Conservation (phyloP, 1,140 invertebrate genomes). For the Pseudobourletiella spinata region DNA sequence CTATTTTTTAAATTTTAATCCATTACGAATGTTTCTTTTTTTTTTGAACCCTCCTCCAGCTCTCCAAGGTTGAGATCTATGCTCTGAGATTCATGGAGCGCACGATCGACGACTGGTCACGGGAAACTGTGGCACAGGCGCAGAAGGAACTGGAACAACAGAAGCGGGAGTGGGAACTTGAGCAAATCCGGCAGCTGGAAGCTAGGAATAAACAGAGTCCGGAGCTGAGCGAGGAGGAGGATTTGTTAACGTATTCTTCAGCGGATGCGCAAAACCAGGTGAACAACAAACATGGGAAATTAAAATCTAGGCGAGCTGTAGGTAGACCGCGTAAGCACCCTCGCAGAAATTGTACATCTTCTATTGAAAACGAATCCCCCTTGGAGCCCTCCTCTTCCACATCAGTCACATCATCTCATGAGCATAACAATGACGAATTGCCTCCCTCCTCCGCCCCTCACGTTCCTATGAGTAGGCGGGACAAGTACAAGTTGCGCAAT, state of each 20-base stretch:
- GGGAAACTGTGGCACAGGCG: slow-evolving; percentile 74
- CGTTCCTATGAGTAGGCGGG: too few relatives aligned
- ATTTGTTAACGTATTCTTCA: slow-evolving; percentile 32
- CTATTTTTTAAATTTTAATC: too few relatives aligned
- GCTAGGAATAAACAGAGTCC: slow-evolving; percentile 41
- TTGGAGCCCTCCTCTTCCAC: too few relatives aligned
- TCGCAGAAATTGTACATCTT: too few relatives aligned
- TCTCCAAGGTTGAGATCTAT: slow-evolving; percentile 84
- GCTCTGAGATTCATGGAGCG: slow-evolving; percentile 86
- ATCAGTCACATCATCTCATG: too few relatives aligned
- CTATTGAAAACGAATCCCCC: too few relatives aligned
- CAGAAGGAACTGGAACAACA: slow-evolving; percentile 82
- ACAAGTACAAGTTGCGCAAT: too few relatives aligned
- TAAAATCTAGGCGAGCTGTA: neutral
- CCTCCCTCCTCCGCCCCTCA: too few relatives aligned
- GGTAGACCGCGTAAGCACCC: neutral
- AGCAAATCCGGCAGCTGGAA: slow-evolving; percentile 53
- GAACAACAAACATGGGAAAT: neutral
- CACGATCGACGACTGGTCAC: slow-evolving; percentile 71
- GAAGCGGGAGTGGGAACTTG: slow-evolving; percentile 89
- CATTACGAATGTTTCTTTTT: neutral
- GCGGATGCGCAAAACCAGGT: slow-evolving; percentile 35
- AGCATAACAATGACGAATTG: too few relatives aligned
- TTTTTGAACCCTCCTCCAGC: slow-evolving; percentile 45
- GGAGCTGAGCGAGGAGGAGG: slow-evolving; percentile 24